phyloP scores from a whole-genome alignment of 1,140 invertebrate genomes.

The Luehdorfia chinensis region DNA sequence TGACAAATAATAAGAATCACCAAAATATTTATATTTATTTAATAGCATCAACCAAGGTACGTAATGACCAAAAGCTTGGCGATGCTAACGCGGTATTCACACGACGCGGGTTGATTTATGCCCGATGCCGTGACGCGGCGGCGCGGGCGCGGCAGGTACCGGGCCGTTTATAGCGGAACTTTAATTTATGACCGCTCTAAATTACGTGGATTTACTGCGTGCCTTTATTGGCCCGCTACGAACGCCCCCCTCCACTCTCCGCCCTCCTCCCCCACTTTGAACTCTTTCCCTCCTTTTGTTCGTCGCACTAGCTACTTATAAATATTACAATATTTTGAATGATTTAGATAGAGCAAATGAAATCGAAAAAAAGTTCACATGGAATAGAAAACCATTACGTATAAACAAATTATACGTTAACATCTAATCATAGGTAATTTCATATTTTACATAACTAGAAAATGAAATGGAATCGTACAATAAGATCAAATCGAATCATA shows the following conservation, averaged over 20 bases:
- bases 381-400: not conserved
- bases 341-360: slow-evolving; percentile 4
- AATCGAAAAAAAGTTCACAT: no score
- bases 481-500: no score
- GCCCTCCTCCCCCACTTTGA: slow-evolving; percentile 43
- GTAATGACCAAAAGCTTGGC: slow-evolving; percentile 22
- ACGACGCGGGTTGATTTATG: slow-evolving; percentile 60
- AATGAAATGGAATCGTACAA: no score
- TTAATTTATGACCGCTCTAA: slow-evolving; percentile 72
- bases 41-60: no score
- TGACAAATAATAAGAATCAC: no score
- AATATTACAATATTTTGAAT: no score
- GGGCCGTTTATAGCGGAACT: slow-evolving; percentile 70
- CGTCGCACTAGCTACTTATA: slow-evolving; percentile 31
- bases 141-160: slow-evolving; percentile 48
- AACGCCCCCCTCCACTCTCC: slow-evolving; percentile 38
- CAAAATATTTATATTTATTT: no score
- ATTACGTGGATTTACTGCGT: slow-evolving; percentile 73
- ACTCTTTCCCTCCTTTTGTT: slow-evolving; percentile 30
- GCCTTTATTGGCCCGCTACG: slow-evolving; percentile 69
- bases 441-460: no score
- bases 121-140: slow-evolving; percentile 35
- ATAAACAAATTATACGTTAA: no score
- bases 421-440: no score
- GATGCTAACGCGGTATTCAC: slow-evolving; percentile 34